phyloP scores from a whole-genome alignment of 2,113 vertebrate species.

The Rhynchomys soricoides region DNA sequence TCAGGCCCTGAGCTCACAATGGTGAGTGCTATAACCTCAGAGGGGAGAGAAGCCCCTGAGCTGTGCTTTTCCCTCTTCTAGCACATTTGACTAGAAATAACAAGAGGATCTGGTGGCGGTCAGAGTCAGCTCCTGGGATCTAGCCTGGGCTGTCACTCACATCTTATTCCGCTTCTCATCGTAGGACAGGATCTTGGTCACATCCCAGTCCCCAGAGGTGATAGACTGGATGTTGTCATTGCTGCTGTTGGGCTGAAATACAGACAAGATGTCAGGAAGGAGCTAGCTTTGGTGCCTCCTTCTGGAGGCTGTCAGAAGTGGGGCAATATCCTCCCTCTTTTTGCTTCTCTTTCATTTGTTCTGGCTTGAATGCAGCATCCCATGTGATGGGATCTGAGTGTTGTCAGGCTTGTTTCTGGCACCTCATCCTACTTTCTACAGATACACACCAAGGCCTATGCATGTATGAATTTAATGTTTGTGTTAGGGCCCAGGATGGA shows the following conservation, averaged over 20 bases:
- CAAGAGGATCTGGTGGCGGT: too few species aligned
- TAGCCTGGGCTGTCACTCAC: constrained; percentile 84
- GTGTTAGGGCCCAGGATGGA: not conserved
- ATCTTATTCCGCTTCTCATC: constrained; percentile 94
- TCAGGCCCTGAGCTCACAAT: not conserved
- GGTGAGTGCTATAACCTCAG: rapidly evolving
- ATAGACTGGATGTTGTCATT: constrained; percentile 94
- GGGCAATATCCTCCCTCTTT: rapidly evolving
- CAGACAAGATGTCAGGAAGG: not conserved
- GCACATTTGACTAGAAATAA: too few species aligned
- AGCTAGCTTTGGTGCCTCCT: not conserved
- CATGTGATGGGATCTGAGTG: not conserved
- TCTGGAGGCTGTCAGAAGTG: not conserved
- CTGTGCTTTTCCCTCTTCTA: rapidly evolving
- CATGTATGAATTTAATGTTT: not conserved
- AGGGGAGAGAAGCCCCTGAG: rapidly evolving
- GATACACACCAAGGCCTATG: rapidly evolving
- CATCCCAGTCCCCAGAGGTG: constrained; percentile 98
- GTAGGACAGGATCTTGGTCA: constrained; percentile 94
- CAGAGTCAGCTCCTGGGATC: not conserved
- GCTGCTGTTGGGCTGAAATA: constrained; percentile 93
- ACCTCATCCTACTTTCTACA: not conserved
- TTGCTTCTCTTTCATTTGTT: not conserved
- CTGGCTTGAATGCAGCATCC: not conserved
- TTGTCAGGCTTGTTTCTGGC: too few species aligned